Percentiles rank a stretch among this genome's conserved stretches.
phyloP scores from a whole-genome alignment of 2,888 invertebrate species.

The Aricia artaxerxes region DNA sequence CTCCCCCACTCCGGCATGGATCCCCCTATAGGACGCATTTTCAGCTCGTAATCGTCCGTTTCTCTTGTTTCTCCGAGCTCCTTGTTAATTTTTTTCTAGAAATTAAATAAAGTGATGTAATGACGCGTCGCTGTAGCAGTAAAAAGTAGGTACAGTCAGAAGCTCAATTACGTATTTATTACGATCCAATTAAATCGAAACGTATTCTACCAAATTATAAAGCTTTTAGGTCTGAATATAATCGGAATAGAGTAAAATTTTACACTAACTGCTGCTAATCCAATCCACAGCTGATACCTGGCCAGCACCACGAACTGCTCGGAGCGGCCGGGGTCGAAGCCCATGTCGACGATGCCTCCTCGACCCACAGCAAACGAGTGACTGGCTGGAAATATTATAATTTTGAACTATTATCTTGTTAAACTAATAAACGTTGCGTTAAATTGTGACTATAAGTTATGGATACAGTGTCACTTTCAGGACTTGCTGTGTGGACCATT shows the following conservation, averaged over 20 bases:
- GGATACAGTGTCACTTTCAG: too few relatives aligned
- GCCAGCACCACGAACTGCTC: slow-evolving; percentile 63
- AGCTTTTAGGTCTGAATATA: too few relatives aligned
- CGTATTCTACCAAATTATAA: too few relatives aligned
- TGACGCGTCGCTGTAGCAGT: background rate
- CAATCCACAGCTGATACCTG: slow-evolving; percentile 62
- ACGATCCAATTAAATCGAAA: too few relatives aligned
- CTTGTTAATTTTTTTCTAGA: slow-evolving; percentile 60
- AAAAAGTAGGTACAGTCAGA: too few relatives aligned
- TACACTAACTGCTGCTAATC: slow-evolving; percentile 55
- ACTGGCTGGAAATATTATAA: background rate
- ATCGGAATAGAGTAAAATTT: too few relatives aligned
- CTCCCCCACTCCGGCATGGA: slow-evolving; percentile 59
- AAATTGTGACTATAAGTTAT: too few relatives aligned
- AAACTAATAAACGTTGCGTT: too few relatives aligned
- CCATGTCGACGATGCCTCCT: slow-evolving; percentile 56
- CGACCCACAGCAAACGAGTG: slow-evolving; percentile 42
- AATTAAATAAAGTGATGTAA: background rate
- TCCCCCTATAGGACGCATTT: slow-evolving; percentile 51
- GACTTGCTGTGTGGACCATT: too few relatives aligned
- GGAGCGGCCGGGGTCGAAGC: slow-evolving; percentile 61
- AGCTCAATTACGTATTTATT: too few relatives aligned
- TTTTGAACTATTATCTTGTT: too few relatives aligned
- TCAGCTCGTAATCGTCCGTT: slow-evolving; percentile 60
- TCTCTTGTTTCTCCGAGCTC: slow-evolving; percentile 62